These are phyloP conservation scores for Chelon auratus DNA, from an alignment of 2,797 vertebrate genomes.

Conservation along the genomic window DNA sequence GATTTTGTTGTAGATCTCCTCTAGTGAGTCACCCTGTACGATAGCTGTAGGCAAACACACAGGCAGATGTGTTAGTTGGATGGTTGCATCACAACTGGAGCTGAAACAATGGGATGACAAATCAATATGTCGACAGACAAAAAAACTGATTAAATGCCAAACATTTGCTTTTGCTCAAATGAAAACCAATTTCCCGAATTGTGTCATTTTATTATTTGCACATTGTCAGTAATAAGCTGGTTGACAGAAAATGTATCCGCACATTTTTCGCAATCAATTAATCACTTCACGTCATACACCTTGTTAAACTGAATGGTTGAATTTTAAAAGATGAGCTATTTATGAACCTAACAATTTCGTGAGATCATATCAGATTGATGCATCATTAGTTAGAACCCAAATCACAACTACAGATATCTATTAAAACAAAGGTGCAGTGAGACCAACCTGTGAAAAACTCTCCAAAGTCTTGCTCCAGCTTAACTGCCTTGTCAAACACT, in stretches of 20 bases:
- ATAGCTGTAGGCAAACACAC: constrained; percentile 87
- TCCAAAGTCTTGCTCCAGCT: constrained; percentile 98
- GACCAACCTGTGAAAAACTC: constrained; percentile 97
- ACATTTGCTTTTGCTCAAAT: not conserved
- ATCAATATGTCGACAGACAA: not conserved
- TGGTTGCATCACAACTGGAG: not conserved
- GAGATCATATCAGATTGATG: not conserved
- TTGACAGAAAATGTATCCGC: no score
- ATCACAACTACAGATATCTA: not conserved
- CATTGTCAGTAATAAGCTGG: no score
- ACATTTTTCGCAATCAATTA: no score
- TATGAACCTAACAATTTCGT: not conserved
- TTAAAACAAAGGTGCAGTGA: not conserved
- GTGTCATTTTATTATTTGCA: not conserved
- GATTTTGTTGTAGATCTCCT: constrained; percentile 99
- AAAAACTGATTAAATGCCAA: not conserved
- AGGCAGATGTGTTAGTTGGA: not conserved
- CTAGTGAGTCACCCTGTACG: constrained; percentile 99
- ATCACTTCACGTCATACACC: no score
- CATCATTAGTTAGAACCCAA: not conserved
- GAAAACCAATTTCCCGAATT: not conserved
- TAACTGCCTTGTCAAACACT: constrained; percentile 98
- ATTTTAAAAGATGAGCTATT: not conserved
- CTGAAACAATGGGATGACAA: not conserved
- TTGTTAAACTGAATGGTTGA: not conserved